Evolutionary conservation across 2,113 vertebrate genomes (phyloP).

Genomic region (Uria aalge): DNA sequence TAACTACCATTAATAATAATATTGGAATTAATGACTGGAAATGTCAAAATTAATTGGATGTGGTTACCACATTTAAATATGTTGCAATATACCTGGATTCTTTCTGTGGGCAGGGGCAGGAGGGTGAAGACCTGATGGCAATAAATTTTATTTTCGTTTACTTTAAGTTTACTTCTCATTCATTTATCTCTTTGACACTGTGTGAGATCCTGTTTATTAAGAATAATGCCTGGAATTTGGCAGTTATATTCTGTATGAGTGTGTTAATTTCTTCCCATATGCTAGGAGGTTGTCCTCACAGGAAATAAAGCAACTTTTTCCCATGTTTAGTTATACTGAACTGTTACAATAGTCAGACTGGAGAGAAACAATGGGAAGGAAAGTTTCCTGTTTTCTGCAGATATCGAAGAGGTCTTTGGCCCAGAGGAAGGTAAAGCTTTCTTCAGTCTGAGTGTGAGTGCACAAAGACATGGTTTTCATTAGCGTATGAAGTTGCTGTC

Average conservation of each 20-base stretch:
- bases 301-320: slow-evolving; percentile 52
- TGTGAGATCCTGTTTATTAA: slow-evolving; percentile 55
- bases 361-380: slow-evolving; percentile 31
- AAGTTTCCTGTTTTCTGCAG: slow-evolving; percentile 57
- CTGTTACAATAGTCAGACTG: background rate
- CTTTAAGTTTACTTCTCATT: background rate
- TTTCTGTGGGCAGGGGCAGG: background rate
- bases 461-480: background rate
- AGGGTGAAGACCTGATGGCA: background rate
- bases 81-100: background rate
- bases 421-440: background rate
- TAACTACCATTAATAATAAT: background rate
- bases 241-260: slow-evolving; percentile 17
- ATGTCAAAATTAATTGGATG: background rate
- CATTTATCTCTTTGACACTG: slow-evolving; percentile 22
- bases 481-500: background rate
- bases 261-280: slow-evolving; percentile 58
- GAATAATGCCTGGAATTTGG: slow-evolving; percentile 68
- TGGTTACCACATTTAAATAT: background rate
- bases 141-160: background rate
- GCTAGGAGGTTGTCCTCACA: background rate
- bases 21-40: background rate
- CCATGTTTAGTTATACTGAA: slow-evolving; percentile 16
- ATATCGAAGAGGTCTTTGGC: background rate
- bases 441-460: background rate